Evolutionary conservation across 2,888 invertebrate genomes (phyloP), one percentile per base, ranked within the genome.

Genomic region (Microchrysa polita): DNA sequence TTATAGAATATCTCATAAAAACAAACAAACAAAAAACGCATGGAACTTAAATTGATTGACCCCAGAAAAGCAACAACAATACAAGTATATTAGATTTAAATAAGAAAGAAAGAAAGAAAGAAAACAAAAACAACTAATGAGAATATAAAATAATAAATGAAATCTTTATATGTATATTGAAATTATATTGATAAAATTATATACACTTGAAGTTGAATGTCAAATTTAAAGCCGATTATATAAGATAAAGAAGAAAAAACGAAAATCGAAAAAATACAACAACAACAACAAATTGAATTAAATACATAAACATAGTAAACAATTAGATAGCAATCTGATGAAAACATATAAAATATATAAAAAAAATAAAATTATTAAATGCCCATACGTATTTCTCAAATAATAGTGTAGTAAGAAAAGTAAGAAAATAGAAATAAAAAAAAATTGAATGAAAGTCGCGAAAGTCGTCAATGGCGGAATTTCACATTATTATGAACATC

Each of bases 291-390:
- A n/a, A n/a, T n/a, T 34, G 27, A 34, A 34, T 34, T 2, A 34
- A 34, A 34, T 34, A 34, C 27, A 34, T 34, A 34, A 7, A 34
- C 27, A 34, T 34, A 34, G 27, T 42, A 48, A n/a, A 48, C 23
- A 22, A 48, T 65, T 65, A 65, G 65, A 65, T 65, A 65, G 65
- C 65, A 44, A 65, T 65, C 65, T 65, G 44, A 65, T 2, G 44
- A 65, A 48, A n/a, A 14, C 22, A 61, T 61, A 61, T n/a, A n/a
- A n/a, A n/a, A n/a, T n/a, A n/a, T n/a, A n/a, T n/a, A n/a, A n/a
- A 61, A 40, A 40, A 23, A 59, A 9, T 23, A 20, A 61, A 34
- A 42, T 40, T 40, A 27, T 27, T 5, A 22, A 60, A 5, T 23
- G 23, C n/a, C 48, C 16, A 12, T 48, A 48, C 16, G 48, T 48